phyloP scores from a whole-genome alignment of 2,888 invertebrate species.

The Hyppa rectilinea region DNA sequence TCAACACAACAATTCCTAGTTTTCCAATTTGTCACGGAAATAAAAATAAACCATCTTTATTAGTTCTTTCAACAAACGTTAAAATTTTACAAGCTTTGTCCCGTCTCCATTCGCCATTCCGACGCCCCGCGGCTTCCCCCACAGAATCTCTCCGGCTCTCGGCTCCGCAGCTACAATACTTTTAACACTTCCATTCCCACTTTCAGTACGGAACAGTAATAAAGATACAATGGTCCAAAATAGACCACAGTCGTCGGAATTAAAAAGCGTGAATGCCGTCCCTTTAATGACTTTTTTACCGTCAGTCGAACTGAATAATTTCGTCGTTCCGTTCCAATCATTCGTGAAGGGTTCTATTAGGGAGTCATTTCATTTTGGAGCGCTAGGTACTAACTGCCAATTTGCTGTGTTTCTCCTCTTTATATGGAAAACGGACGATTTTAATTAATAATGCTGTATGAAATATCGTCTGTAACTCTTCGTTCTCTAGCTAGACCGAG shows the following conservation, averaged over 20 bases:
- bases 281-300: slow-evolving; percentile 75
- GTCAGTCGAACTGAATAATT: slow-evolving; percentile 74
- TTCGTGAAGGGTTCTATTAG: slow-evolving; percentile 72
- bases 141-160: slow-evolving; percentile 22
- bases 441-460: slow-evolving; percentile 44
- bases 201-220: slow-evolving; percentile 53
- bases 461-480: slow-evolving; percentile 43
- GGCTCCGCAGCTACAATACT: slow-evolving; percentile 43
- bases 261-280: slow-evolving; percentile 65
- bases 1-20: slow-evolving; percentile 6
- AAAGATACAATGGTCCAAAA: slow-evolving; percentile 65
- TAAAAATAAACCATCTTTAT: slow-evolving; percentile 34
- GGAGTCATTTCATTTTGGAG: slow-evolving; percentile 62
- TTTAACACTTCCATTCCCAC: slow-evolving; percentile 59
- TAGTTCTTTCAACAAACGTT: slow-evolving; percentile 44
- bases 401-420: slow-evolving; percentile 53
- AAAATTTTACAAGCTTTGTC: slow-evolving; percentile 41
- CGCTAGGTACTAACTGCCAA: slow-evolving; percentile 57
- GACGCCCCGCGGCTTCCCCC: slow-evolving; percentile 27
- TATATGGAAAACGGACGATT: slow-evolving; percentile 45
- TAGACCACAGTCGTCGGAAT: slow-evolving; percentile 68
- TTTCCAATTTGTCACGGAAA: slow-evolving; percentile 33
- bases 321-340: slow-evolving; percentile 73
- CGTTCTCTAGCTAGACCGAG: slow-evolving; percentile 38
- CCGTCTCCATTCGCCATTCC: slow-evolving; percentile 12